phyloP scores from a whole-genome alignment of 2,113 vertebrate species.

The Forbesichthys papilliferus region DNA sequence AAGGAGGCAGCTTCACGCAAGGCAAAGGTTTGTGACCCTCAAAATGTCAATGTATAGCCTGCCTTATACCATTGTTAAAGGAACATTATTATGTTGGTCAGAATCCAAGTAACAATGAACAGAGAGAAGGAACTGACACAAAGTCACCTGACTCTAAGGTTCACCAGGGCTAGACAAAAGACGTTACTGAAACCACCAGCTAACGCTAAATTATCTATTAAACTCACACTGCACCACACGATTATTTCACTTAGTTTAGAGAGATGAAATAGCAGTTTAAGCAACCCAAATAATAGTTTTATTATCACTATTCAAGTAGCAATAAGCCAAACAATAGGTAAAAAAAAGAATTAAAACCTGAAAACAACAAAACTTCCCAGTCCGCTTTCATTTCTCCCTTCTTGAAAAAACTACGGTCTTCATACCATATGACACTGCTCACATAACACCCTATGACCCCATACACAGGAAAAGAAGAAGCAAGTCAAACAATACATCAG shows the following conservation, averaged over 20 bases:
- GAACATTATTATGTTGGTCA: no score
- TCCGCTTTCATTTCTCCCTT: conserved; percentile 57
- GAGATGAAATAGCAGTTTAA: no score
- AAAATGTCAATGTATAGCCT: conserved; percentile 5
- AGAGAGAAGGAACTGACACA: conserved; percentile 30
- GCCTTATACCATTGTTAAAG: conserved; percentile 14
- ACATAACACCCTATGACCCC: not conserved
- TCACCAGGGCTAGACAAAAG: conserved; percentile 1
- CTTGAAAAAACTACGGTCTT: conserved; percentile 19
- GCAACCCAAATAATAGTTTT: no score
- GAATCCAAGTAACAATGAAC: not conserved
- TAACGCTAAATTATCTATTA: not conserved
- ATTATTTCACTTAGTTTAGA: no score
- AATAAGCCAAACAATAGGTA: conserved; percentile 2
- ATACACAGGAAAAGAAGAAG: no score
- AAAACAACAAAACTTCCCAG: conserved; percentile 29
- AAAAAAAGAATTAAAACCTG: not conserved
- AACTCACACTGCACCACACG: not conserved
- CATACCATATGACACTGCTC: conserved; percentile 13
- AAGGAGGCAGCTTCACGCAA: no score
- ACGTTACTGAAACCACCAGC: not conserved
- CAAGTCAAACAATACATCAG: no score
- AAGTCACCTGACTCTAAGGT: conserved; percentile 36
- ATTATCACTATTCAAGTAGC: not conserved
- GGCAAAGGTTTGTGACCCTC: not conserved